These are phyloP conservation scores for Folsomia candida DNA, from an alignment of 2,888 invertebrate species.

Conservation along the genomic window DNA sequence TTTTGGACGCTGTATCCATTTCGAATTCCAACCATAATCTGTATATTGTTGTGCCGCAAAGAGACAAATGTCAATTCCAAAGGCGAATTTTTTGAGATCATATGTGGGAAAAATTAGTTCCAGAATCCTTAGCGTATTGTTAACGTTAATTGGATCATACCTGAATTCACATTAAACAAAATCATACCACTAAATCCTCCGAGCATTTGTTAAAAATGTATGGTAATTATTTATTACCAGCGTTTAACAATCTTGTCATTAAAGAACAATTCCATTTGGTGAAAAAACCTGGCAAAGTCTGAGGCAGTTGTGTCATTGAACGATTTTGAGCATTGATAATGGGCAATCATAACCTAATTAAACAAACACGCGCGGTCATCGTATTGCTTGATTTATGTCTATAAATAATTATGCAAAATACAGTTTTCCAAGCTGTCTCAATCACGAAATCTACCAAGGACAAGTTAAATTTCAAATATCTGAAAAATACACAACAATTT, in stretches of 20 bases:
- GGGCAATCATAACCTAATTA: slow-evolving; percentile 36
- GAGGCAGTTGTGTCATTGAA: slow-evolving; percentile 23
- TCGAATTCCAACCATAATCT: slow-evolving; percentile 17
- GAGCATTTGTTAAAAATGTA: slow-evolving; percentile 6
- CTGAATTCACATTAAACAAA: neutral
- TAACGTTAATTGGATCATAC: slow-evolving; percentile 19
- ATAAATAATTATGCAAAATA: too few species aligned
- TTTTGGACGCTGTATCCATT: slow-evolving; percentile 31
- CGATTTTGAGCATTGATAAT: slow-evolving; percentile 35
- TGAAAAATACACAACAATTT: too few species aligned
- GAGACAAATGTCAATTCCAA: slow-evolving; percentile 33
- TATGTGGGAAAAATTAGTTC: slow-evolving; percentile 35
- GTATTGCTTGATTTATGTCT: too few species aligned
- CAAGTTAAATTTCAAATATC: slow-evolving; percentile 28
- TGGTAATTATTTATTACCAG: slow-evolving; percentile 24
- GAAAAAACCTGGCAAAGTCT: slow-evolving; percentile 31
- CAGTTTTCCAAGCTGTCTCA: slow-evolving; percentile 38
- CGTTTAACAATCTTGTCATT: slow-evolving; percentile 33
- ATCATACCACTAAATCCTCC: neutral
- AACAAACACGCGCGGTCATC: too few species aligned
- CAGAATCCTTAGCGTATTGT: slow-evolving; percentile 19
- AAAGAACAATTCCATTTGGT: slow-evolving; percentile 32
- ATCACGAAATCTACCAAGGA: slow-evolving; percentile 34
- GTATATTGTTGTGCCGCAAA: slow-evolving; percentile 26
- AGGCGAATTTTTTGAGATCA: slow-evolving; percentile 31